Evolutionary conservation across 2,888 invertebrate species (phyloP), one percentile per base, ranked within the genome.

Genomic region (Lepidocyrtoides sp.): DNA sequence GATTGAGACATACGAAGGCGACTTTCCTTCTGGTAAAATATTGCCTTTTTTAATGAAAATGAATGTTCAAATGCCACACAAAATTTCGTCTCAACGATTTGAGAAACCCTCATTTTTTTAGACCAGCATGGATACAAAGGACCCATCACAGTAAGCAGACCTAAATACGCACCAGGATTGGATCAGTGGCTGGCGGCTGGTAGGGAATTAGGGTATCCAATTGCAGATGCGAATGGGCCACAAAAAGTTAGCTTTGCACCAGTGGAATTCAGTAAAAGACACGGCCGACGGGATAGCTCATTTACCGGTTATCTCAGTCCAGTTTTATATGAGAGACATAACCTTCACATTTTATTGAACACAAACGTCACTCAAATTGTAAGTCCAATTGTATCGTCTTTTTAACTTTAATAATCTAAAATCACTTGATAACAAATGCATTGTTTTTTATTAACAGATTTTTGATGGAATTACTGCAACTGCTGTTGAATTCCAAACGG

Each of bases 1-100:
- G 14, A 1, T 14, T 3, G 69, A 63, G 51, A 23, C 26, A 14
- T 85, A 85, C 41, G 4, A 17, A 12, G 72, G 69, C 7, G 84
- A 69, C 12, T 85, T 32, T 36, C 48, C 72, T 2, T 82, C 82
- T n/a, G n/a, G n/a, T n/a, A n/a, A n/a, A n/a, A n/a, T n/a, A n/a
- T n/a, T n/a, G n/a, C n/a, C n/a, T n/a, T n/a, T n/a, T n/a, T n/a
- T n/a, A n/a, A n/a, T n/a, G n/a, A n/a, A n/a, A n/a, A n/a, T n/a
- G n/a, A n/a, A n/a, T n/a, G n/a, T n/a, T n/a, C n/a, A n/a, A n/a
- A n/a, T n/a, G n/a, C n/a, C n/a, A n/a, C n/a, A n/a, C n/a, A n/a
- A n/a, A n/a, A n/a, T n/a, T n/a, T n/a, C n/a, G n/a, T n/a, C n/a
- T n/a, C n/a, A n/a, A n/a, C n/a, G n/a, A n/a, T n/a, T n/a, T n/a